Evolutionary conservation across 2,888 invertebrate species (phyloP).

Genomic region (Spisula subtruncata): DNA sequence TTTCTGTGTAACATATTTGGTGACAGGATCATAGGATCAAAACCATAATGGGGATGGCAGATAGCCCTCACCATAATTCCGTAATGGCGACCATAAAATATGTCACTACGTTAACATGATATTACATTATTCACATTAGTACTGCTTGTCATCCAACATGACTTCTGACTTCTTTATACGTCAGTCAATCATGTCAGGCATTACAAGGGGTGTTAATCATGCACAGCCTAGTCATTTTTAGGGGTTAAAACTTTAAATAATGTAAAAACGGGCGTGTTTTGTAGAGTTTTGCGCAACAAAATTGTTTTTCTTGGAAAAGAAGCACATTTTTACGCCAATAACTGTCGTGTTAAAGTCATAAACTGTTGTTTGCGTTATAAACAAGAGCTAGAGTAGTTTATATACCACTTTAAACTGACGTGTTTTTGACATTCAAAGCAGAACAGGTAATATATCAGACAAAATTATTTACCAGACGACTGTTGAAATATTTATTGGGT

Average conservation of each 20-base stretch:
- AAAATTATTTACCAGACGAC: too few relatives aligned
- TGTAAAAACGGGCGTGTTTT: background rate
- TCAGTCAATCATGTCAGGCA: background rate
- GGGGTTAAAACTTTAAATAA: background rate
- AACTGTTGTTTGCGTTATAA: too few relatives aligned
- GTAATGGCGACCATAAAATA: background rate
- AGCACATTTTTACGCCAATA: background rate
- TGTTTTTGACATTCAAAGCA: too few relatives aligned
- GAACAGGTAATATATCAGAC: too few relatives aligned
- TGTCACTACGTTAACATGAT: background rate
- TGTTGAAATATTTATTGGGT: too few relatives aligned
- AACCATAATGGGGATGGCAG: background rate
- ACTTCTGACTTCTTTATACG: constrained; percentile 3
- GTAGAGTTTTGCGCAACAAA: constrained; percentile 1
- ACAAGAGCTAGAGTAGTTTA: too few relatives aligned
- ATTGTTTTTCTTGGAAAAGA: background rate
- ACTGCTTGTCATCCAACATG: constrained; percentile 2
- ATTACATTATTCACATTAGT: constrained; percentile 24
- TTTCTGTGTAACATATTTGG: too few relatives aligned
- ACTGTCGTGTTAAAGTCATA: background rate
- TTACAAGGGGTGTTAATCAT: background rate
- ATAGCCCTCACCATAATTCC: background rate
- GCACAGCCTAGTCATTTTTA: background rate
- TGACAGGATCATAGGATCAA: too few relatives aligned
- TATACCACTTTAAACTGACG: too few relatives aligned